These are phyloP conservation scores for Chaetops frenatus DNA, from an alignment of 2,113 vertebrate genomes.

Conservation along the genomic window DNA sequence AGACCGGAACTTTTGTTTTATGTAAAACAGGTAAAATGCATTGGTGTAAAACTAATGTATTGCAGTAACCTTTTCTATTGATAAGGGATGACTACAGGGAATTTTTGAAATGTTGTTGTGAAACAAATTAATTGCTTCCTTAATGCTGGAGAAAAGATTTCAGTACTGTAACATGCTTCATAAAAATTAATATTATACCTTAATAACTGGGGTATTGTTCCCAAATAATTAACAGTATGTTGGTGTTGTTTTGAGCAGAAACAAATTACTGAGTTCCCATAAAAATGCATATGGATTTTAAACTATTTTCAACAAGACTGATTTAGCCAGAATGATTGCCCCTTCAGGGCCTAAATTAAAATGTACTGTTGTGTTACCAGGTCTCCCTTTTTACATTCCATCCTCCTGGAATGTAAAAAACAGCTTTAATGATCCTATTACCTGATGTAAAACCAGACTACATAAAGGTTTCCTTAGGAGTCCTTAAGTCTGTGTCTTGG, in stretches of 20 bases:
- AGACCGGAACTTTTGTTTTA: neutral
- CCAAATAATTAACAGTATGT: neutral
- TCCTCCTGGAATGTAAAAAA: neutral
- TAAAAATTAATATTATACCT: neutral
- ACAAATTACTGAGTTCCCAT: neutral
- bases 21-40: neutral
- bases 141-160: neutral
- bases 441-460: neutral
- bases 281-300: neutral
- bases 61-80: neutral
- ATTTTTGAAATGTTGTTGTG: neutral
- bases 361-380: neutral
- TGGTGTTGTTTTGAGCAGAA: neutral
- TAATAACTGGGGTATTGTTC: neutral
- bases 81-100: neutral
- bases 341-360: neutral
- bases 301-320: neutral
- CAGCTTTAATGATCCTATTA: conserved; percentile 7
- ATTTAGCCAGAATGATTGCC: neutral
- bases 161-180: neutral
- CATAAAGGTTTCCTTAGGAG: neutral
- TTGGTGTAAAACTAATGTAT: neutral
- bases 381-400: neutral
- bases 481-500: neutral
- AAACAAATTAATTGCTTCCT: neutral